Conservation (phyloP, 2,797 vertebrate genomes). For the Tokudaia muenninki region DNA sequence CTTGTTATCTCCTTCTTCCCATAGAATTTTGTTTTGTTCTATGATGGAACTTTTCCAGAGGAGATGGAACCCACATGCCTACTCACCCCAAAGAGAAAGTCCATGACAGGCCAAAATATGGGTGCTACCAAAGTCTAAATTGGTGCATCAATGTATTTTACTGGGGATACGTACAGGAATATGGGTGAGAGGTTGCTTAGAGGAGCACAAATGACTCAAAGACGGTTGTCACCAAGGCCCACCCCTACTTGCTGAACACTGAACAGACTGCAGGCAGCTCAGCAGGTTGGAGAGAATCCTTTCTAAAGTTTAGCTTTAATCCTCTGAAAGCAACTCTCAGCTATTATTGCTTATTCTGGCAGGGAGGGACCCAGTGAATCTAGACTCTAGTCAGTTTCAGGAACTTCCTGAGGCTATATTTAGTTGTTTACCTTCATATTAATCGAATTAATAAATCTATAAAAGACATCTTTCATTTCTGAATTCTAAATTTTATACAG, state of each 20-base stretch:
- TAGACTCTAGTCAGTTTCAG: neutral
- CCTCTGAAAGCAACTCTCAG: neutral
- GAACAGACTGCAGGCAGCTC: neutral
- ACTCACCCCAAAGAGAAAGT: neutral
- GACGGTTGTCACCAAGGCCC: neutral
- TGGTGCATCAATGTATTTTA: neutral
- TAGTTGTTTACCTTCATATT: neutral
- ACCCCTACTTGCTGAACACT: neutral
- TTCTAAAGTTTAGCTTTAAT: neutral
- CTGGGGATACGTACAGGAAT: neutral
- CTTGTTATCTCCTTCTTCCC: neutral
- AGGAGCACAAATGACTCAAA: neutral
- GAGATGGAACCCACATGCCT: neutral
- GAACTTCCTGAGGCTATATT: neutral
- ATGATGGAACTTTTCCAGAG: neutral
- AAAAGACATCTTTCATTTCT: neutral
- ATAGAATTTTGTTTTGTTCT: neutral
- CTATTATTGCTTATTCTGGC: neutral
- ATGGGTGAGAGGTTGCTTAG: neutral
- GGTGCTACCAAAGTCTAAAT: neutral
- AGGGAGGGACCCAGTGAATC: neutral
- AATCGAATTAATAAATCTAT: neutral
- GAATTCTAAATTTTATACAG: neutral
- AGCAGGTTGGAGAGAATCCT: neutral
- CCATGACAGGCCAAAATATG: neutral